Conservation (phyloP, 2,113 vertebrate genomes). For the Varanus komodoensis region DNA sequence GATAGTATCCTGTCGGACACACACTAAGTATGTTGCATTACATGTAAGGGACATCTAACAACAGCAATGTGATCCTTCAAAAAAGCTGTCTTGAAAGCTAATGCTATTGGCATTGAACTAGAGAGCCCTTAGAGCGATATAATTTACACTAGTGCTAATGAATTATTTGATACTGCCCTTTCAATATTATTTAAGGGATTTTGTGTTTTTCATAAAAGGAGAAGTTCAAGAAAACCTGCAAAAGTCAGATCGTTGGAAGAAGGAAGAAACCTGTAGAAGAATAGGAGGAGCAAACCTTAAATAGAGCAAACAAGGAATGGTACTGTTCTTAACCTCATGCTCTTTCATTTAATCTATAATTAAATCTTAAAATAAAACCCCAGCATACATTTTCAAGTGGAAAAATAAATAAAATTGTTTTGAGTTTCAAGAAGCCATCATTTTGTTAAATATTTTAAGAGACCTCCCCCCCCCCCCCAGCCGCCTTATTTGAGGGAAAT, state of each 20-base stretch:
- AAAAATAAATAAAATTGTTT: background rate
- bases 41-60: too few species aligned
- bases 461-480: too few species aligned
- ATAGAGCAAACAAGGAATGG: background rate
- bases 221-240: background rate
- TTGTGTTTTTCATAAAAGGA: background rate
- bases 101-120: too few species aligned
- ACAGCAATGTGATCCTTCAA: too few species aligned
- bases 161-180: too few species aligned
- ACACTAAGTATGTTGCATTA: too few species aligned
- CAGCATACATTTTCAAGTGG: background rate
- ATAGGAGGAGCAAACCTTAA: too few species aligned
- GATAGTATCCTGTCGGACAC: too few species aligned
- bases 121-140: too few species aligned
- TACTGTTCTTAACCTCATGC: background rate
- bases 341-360: conserved; percentile 13
- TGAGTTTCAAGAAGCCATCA: background rate
- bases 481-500: background rate
- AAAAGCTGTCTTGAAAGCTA: too few species aligned
- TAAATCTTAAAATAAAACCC: conserved; percentile 17
- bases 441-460: background rate
- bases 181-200: background rate
- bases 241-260: background rate
- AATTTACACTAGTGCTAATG: too few species aligned
- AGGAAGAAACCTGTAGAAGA: background rate